Conservation (phyloP, 2,888 invertebrate species). For the Lymantria monacha region DNA sequence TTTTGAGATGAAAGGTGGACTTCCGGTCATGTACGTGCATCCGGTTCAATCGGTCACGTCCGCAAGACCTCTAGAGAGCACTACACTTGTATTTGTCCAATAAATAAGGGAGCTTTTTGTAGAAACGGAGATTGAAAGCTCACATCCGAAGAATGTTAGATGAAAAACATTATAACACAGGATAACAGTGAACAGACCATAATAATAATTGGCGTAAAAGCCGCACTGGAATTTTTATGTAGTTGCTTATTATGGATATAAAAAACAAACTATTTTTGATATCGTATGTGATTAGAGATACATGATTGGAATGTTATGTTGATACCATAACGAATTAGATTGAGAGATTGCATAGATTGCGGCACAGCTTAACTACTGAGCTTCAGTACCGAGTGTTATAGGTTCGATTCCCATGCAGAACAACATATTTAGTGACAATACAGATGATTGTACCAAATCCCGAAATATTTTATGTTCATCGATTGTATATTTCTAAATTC, state of each 20-base stretch:
- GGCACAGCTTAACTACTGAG: too few species aligned
- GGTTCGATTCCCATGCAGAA: too few species aligned
- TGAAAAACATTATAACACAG: conserved; percentile 45
- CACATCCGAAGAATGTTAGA: conserved; percentile 49
- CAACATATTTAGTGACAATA: too few species aligned
- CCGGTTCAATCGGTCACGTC: conserved; percentile 59
- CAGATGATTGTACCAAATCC: too few species aligned
- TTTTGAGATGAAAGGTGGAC: conserved; percentile 73
- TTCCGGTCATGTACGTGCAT: conserved; percentile 73
- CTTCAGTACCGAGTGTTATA: too few species aligned
- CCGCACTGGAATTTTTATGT: conserved; percentile 33
- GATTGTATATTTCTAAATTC: too few species aligned
- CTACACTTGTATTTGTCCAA: conserved; percentile 44
- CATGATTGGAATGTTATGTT: conserved; percentile 31
- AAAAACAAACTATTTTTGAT: conserved; percentile 41
- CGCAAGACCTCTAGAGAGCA: conserved; percentile 30
- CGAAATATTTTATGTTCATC: too few species aligned
- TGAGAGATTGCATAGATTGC: too few species aligned
- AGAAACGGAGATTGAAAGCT: conserved; percentile 45
- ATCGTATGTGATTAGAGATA: conserved; percentile 12
- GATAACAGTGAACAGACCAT: conserved; percentile 47
- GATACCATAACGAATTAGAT: conserved; percentile 8
- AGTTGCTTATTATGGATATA: conserved; percentile 34
- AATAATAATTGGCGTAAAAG: conserved; percentile 36
- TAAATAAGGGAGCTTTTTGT: conserved; percentile 52